Evolutionary conservation across 2,113 vertebrate genomes (phyloP).

Genomic region (Nothoprocta perdicaria): DNA sequence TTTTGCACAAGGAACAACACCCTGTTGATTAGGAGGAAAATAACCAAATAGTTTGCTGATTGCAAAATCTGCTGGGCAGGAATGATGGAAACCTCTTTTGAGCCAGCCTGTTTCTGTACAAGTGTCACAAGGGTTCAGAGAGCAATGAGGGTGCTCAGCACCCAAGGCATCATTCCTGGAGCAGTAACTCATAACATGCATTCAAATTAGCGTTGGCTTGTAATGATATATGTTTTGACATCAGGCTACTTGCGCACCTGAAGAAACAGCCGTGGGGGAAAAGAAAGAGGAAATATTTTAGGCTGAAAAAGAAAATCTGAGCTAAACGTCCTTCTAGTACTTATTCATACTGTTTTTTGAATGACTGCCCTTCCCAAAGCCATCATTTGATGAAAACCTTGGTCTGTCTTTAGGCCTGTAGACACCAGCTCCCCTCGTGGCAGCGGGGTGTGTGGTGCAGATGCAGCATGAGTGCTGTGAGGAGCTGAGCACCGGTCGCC

Average conservation of each 20-base stretch:
- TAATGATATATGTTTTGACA: background rate
- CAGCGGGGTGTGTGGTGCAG: fast-evolving
- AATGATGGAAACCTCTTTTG: background rate
- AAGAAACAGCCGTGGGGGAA: background rate
- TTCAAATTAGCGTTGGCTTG: background rate
- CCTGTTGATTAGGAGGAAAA: background rate
- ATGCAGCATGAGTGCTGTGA: background rate
- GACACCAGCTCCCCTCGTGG: fast-evolving
- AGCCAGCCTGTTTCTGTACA: background rate
- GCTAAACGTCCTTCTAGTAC: background rate
- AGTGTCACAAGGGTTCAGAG: background rate
- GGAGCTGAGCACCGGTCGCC: background rate
- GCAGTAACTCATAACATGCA: background rate
- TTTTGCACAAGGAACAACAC: background rate
- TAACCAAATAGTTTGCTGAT: background rate
- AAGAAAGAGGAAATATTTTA: background rate
- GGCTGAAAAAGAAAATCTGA: background rate
- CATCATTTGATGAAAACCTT: background rate
- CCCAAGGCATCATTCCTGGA: background rate
- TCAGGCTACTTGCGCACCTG: background rate
- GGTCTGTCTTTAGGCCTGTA: background rate
- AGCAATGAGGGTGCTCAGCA: background rate
- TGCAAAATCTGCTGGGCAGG: background rate
- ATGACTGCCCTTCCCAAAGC: background rate
- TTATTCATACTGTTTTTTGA: background rate